Percentiles rank a stretch among this genome's conserved stretches.
These are phyloP conservation scores for Limnephilus lunatus DNA, from an alignment of 2,888 invertebrate species.

Conservation along the genomic window DNA sequence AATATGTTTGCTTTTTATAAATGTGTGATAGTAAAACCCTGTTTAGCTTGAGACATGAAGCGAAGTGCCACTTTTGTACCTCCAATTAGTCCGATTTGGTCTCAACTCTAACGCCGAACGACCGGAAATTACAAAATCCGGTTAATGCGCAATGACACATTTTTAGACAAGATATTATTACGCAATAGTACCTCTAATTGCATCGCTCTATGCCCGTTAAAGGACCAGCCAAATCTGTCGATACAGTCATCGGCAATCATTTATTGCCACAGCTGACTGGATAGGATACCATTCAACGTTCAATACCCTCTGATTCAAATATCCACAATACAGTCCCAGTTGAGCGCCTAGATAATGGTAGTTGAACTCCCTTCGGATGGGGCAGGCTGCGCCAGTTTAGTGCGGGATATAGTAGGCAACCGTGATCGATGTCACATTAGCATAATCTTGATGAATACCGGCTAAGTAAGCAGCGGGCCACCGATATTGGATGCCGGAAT, in stretches of 20 bases:
- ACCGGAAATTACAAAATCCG: too few species aligned
- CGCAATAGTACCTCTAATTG: too few species aligned
- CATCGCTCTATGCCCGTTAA: too few species aligned
- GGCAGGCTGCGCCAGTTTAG: neutral
- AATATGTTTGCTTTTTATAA: too few species aligned
- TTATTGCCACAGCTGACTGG: neutral
- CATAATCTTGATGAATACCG: conserved; percentile 22
- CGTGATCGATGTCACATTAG: conserved; percentile 31
- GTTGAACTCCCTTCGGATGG: neutral
- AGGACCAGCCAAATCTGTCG: neutral
- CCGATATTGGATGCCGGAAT: conserved; percentile 18
- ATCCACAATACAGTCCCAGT: neutral
- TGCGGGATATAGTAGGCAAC: neutral
- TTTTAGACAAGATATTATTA: too few species aligned
- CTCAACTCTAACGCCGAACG: too few species aligned
- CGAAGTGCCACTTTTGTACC: too few species aligned
- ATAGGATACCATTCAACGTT: neutral
- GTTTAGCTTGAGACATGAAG: too few species aligned
- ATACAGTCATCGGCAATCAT: neutral
- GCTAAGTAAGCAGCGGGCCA: neutral
- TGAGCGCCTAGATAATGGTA: neutral
- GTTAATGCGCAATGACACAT: too few species aligned
- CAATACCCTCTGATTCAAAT: neutral
- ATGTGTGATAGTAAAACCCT: too few species aligned
- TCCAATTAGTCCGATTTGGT: too few species aligned